These are phyloP conservation scores for Uropetala carovei DNA, from an alignment of 2,888 invertebrate species.

Conservation along the genomic window DNA sequence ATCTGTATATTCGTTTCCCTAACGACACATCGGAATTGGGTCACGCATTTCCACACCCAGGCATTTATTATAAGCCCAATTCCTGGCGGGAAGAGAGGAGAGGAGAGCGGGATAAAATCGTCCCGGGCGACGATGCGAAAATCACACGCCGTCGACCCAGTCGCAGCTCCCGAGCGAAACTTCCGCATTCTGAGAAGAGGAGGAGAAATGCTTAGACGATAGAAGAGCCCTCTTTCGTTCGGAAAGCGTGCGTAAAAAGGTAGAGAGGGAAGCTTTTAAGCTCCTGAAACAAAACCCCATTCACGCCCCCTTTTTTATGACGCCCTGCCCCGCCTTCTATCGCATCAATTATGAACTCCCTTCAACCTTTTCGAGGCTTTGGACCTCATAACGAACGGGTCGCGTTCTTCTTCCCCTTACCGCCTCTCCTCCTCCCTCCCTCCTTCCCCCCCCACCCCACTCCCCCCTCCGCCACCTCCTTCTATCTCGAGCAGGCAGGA, in stretches of 20 bases:
- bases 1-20: no score
- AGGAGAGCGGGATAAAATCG: not conserved
- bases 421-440: not conserved
- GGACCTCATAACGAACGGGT: not conserved
- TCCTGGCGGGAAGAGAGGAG: no score
- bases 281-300: not conserved
- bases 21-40: no score
- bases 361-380: not conserved
- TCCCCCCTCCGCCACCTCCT: not conserved
- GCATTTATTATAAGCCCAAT: no score
- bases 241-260: not conserved
- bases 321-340: not conserved
- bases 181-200: not conserved
- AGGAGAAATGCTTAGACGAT: not conserved
- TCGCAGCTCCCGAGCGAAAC: not conserved
- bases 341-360: constrained; percentile 8
- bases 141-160: not conserved
- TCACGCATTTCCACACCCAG: no score
- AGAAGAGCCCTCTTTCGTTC: not conserved
- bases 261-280: not conserved
- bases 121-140: not conserved
- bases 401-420: not conserved
- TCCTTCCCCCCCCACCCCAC: not conserved
- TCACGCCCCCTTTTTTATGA: constrained; percentile 8
- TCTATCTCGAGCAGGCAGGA: not conserved